Percentiles rank a stretch among this genome's conserved stretches.
These are phyloP conservation scores for Pteria penguin DNA, from an alignment of 2,888 invertebrate genomes.

Conservation along the genomic window DNA sequence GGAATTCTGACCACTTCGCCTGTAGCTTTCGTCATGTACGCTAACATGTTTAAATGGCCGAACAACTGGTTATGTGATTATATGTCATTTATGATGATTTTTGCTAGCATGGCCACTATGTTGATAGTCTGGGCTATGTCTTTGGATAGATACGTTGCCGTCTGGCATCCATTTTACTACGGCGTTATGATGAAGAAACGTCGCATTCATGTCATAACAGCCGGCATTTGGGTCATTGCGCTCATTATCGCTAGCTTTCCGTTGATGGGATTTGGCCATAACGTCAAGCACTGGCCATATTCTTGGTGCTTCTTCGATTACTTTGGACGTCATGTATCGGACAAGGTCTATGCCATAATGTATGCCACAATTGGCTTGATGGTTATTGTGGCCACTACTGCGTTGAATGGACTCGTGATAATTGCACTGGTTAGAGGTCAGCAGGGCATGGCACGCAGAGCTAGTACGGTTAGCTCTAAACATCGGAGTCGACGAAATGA, in stretches of 20 bases:
- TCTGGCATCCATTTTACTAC: constrained; percentile 34
- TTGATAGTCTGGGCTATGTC: constrained; percentile 34
- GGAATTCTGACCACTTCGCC: constrained; percentile 34
- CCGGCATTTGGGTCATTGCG: constrained; percentile 25
- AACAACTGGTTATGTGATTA: constrained; percentile 57
- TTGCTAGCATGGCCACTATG: constrained; percentile 34
- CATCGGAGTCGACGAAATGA: constrained; percentile 52
- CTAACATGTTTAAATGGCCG: constrained; percentile 61
- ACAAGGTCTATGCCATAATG: constrained; percentile 17
- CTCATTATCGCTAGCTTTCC: constrained; percentile 21
- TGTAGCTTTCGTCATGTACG: constrained; percentile 28
- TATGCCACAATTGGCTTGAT: constrained; percentile 29
- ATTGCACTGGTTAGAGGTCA: not conserved
- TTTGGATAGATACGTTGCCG: constrained; percentile 32
- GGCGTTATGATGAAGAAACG: constrained; percentile 17
- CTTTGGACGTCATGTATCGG: constrained; percentile 11
- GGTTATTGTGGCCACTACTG: not conserved
- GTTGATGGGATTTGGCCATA: constrained; percentile 31
- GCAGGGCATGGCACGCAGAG: not conserved
- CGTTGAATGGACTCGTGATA: constrained; percentile 27
- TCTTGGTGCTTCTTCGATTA: constrained; percentile 43
- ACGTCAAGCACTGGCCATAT: constrained; percentile 31
- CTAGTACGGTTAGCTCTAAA: constrained; percentile 3
- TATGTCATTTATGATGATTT: constrained; percentile 37
- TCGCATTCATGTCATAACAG: constrained; percentile 1